Evolutionary conservation across 2,888 invertebrate genomes (phyloP).

Genomic region (Nomada fucata): DNA sequence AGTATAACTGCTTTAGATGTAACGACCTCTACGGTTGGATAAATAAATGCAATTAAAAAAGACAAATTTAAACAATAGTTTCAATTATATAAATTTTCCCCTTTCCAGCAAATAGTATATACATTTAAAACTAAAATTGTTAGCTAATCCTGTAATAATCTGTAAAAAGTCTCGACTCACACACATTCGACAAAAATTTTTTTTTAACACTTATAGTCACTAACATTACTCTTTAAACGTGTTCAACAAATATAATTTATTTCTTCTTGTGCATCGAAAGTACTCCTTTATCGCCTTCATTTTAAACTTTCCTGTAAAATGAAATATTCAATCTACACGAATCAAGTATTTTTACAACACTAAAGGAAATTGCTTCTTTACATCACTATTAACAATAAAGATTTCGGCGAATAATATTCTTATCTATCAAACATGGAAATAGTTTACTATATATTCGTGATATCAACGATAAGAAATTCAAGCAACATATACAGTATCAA

Average conservation of each 20-base stretch:
- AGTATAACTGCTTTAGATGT: neutral
- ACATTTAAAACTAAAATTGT: neutral
- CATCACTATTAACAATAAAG: neutral
- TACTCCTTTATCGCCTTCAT: neutral
- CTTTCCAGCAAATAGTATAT: neutral
- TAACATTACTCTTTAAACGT: no score
- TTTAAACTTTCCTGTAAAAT: neutral
- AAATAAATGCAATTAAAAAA: neutral
- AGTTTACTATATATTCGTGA: neutral
- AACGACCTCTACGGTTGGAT: conserved; percentile 16
- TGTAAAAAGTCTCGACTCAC: neutral
- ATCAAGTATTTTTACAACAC: neutral
- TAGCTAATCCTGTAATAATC: neutral
- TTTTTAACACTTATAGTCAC: no score
- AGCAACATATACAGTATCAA: neutral
- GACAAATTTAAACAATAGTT: no score
- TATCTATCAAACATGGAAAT: conserved; percentile 2
- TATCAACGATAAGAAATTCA: conserved; percentile 5
- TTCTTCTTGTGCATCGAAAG: no score
- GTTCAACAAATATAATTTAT: neutral
- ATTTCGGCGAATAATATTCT: neutral
- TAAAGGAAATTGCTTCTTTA: neutral
- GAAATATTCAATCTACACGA: neutral
- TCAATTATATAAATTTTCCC: neutral
- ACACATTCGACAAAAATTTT: neutral